Conservation (phyloP, 2,888 invertebrate genomes). For the Liposcelis brunnea region DNA sequence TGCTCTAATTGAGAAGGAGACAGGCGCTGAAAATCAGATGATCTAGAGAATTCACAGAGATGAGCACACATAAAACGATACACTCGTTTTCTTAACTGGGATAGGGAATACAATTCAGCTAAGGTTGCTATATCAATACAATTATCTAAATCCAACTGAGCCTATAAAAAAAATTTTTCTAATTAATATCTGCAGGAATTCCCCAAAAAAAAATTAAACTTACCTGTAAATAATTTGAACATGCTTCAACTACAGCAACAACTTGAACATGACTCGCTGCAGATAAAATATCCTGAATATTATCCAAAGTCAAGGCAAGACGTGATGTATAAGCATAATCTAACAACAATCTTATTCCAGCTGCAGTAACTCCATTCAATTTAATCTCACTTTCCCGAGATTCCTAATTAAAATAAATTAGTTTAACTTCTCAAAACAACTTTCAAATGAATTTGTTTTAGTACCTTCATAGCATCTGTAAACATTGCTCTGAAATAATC, state of each 20-base stretch:
- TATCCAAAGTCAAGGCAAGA: constrained; percentile 39
- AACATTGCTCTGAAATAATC: constrained; percentile 56
- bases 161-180: constrained; percentile 25
- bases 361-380: constrained; percentile 45
- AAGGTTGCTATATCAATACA: constrained; percentile 52
- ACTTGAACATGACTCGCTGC: constrained; percentile 52
- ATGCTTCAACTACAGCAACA: constrained; percentile 44
- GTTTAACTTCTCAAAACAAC: not conserved
- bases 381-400: constrained; percentile 43
- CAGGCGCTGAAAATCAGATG: constrained; percentile 40
- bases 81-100: constrained; percentile 37
- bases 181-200: too few species aligned
- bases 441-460: not conserved
- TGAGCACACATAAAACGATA: constrained; percentile 48
- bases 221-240: constrained; percentile 39
- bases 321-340: constrained; percentile 53
- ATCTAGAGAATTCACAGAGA: constrained; percentile 39
- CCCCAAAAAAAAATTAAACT: constrained; percentile 13
- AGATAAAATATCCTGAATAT: constrained; percentile 48
- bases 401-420: constrained; percentile 24
- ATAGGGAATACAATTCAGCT: constrained; percentile 47
- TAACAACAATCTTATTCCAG: constrained; percentile 42
- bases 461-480: not conserved
- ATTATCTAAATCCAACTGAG: constrained; percentile 49
- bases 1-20: constrained; percentile 40